These are phyloP conservation scores for Folsomia manolachei DNA, from an alignment of 2,888 invertebrate species.

Conservation along the genomic window DNA sequence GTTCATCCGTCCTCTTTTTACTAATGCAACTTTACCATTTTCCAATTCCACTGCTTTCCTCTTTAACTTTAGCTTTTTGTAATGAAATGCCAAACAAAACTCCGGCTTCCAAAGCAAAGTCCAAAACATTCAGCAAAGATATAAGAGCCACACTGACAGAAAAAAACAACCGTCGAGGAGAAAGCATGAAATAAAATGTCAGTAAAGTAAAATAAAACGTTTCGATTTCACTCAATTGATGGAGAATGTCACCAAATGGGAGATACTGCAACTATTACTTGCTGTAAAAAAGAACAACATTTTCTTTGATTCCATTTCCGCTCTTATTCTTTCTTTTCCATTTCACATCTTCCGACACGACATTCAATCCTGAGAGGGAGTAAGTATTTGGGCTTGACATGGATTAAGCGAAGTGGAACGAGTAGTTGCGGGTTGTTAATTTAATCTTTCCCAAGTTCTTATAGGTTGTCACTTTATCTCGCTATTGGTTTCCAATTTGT, in stretches of 20 bases:
- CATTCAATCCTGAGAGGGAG: background rate
- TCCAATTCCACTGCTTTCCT: background rate
- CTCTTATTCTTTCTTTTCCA: background rate
- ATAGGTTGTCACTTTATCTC: background rate
- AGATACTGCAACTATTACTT: background rate
- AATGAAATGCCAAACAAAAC: background rate
- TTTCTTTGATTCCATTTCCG: background rate
- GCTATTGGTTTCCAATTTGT: background rate
- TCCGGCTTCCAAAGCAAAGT: background rate
- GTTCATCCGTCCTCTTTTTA: background rate
- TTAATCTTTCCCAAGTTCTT: background rate
- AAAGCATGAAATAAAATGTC: background rate
- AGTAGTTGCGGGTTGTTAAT: background rate
- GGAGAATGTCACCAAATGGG: background rate
- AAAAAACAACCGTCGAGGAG: background rate
- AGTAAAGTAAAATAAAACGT: background rate
- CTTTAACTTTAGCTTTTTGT: background rate
- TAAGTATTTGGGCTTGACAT: too few relatives aligned
- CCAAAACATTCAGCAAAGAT: background rate
- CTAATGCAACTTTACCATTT: constrained; percentile 9
- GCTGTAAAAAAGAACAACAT: background rate
- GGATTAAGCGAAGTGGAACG: background rate
- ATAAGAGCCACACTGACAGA: background rate
- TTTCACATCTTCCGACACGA: background rate
- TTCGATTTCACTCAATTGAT: background rate